These are phyloP conservation scores for Ivindomyrus marchei DNA, from an alignment of 2,113 vertebrate genomes.

Conservation along the genomic window DNA sequence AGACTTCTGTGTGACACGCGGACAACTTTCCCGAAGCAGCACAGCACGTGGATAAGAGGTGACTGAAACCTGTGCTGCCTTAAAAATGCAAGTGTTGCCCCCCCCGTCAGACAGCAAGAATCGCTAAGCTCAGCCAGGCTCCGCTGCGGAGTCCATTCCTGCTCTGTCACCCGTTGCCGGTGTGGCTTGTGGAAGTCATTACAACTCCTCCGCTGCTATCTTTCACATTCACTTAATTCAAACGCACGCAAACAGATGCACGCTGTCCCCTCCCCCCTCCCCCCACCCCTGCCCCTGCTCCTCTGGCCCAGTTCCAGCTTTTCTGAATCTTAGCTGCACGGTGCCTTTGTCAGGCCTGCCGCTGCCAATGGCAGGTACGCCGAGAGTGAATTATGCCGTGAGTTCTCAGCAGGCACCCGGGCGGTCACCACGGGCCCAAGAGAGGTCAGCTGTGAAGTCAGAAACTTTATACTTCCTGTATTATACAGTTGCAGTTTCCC, in stretches of 20 bases:
- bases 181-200: background rate
- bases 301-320: background rate
- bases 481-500: conserved; percentile 44
- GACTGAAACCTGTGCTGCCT: background rate
- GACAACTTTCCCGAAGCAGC: background rate
- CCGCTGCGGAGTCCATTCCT: background rate
- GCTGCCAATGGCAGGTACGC: background rate
- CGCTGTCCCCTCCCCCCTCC: background rate
- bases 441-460: conserved; percentile 25
- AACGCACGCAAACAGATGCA: background rate
- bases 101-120: background rate
- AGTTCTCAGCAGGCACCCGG: background rate
- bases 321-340: background rate
- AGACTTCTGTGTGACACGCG: background rate
- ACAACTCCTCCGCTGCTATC: background rate
- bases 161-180: background rate
- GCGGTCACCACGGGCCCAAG: background rate
- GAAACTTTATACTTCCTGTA: conserved; percentile 34
- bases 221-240: conserved; percentile 17
- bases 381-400: conserved; percentile 6
- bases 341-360: conserved; percentile 6
- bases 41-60: background rate
- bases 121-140: background rate
- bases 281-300: background rate
- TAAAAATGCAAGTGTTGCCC: background rate